These are phyloP conservation scores for Meteorus cinctellus DNA, from an alignment of 2,888 invertebrate species.

Conservation along the genomic window DNA sequence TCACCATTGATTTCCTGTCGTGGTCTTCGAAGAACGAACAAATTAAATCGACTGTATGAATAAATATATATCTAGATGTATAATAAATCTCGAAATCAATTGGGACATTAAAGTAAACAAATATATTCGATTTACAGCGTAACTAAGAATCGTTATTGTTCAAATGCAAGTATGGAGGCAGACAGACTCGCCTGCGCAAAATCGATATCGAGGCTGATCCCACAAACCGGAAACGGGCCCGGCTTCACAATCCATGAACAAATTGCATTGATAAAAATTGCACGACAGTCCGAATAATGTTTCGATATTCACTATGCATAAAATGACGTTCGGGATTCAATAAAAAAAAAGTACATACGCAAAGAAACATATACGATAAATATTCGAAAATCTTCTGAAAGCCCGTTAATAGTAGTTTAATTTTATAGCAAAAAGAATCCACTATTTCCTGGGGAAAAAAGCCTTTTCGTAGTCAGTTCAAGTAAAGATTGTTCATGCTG, in stretches of 20 bases:
- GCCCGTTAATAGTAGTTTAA: too few relatives aligned
- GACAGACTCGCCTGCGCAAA: conserved; percentile 44
- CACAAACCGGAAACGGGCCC: conserved; percentile 63
- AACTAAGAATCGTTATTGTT: conserved; percentile 19
- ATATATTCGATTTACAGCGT: conserved; percentile 26
- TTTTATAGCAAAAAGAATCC: too few relatives aligned
- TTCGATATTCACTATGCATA: too few relatives aligned
- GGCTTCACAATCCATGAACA: conserved; percentile 64
- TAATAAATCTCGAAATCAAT: conserved; percentile 9
- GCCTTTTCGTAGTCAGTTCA: too few relatives aligned
- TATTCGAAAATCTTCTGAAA: too few relatives aligned
- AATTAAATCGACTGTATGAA: not conserved
- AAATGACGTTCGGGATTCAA: too few relatives aligned
- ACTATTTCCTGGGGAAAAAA: too few relatives aligned
- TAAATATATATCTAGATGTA: not conserved
- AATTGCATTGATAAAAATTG: conserved; percentile 64
- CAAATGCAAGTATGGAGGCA: conserved; percentile 29
- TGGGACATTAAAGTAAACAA: too few relatives aligned
- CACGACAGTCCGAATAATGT: conserved; percentile 52
- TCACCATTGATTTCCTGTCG: conserved; percentile 10
- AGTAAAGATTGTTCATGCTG: too few relatives aligned
- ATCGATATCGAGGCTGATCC: conserved; percentile 57
- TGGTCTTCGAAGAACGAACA: not conserved
- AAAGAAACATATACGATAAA: not conserved
- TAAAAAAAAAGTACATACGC: too few relatives aligned